Percentiles rank a stretch among this genome's conserved stretches.
Conservation (phyloP, 2,113 vertebrate species). For the Vidua macroura region DNA sequence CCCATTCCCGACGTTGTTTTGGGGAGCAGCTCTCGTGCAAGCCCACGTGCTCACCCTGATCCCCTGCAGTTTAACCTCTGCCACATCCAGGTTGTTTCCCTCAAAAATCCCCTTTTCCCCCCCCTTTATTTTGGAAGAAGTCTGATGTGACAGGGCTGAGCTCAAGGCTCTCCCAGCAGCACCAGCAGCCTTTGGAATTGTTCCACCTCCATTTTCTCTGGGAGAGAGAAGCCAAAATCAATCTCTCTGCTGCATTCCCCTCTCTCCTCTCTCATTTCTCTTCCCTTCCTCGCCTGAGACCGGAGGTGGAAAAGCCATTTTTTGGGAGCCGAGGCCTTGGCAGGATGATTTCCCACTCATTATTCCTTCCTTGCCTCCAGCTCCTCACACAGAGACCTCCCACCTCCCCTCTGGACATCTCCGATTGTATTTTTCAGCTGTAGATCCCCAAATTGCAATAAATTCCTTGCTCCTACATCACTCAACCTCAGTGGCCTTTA, state of each 20-base stretch:
- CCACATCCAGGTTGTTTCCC: not conserved
- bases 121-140: not conserved
- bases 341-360: not conserved
- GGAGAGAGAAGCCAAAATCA: not conserved
- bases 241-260: not conserved
- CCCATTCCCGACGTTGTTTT: rapidly evolving
- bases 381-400: not conserved
- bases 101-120: not conserved
- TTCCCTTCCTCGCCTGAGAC: not conserved
- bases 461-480: not conserved
- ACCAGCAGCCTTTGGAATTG: not conserved
- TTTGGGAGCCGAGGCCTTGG: not conserved
- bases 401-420: not conserved
- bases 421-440: not conserved
- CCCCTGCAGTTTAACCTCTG: not conserved
- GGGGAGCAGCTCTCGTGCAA: not conserved
- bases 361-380: not conserved
- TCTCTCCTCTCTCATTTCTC: not conserved
- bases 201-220: not conserved
- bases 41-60: rapidly evolving
- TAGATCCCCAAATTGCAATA: not conserved
- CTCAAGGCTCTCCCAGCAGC: not conserved
- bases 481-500: not conserved
- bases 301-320: not conserved
- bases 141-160: rapidly evolving